A percentile compares a stretch with the other conserved stretches of the same genome.
Conservation (phyloP, 92 coral and sea anemone genomes). For the Parazoanthus atlanticus region DNA sequence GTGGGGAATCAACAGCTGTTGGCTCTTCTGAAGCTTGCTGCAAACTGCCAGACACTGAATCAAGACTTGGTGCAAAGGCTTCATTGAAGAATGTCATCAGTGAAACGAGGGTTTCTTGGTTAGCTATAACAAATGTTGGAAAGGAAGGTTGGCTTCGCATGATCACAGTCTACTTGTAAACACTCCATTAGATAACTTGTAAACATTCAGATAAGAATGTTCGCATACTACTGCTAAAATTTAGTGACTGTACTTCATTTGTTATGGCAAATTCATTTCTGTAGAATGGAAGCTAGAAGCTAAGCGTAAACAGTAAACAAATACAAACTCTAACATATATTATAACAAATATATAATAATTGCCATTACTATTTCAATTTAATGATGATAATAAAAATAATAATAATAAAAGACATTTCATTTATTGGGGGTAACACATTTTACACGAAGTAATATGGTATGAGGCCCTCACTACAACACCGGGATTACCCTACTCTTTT, state of each 20-base stretch:
- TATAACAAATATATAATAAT: too few species aligned
- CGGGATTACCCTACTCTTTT: too few species aligned
- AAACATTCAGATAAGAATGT: not conserved
- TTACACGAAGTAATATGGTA: too few species aligned
- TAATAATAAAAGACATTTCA: too few species aligned
- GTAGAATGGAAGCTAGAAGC: not conserved
- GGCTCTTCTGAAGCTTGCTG: slow-evolving; percentile 60
- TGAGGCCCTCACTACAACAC: too few species aligned
- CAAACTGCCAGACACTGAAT: slow-evolving; percentile 41
- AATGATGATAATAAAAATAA: too few species aligned
- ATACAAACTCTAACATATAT: too few species aligned
- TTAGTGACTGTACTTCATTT: not conserved
- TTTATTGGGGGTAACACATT: too few species aligned
- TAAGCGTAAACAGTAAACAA: not conserved
- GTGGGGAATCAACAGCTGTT: slow-evolving; percentile 3
- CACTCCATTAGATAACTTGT: not conserved
- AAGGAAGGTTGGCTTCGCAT: too few species aligned
- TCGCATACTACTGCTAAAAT: not conserved
- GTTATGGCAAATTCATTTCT: not conserved
- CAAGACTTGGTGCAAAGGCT: slow-evolving; percentile 69
- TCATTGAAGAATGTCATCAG: slow-evolving; percentile 86
- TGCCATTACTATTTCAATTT: too few species aligned
- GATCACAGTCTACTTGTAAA: not conserved
- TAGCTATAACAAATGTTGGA: slow-evolving; percentile 56
- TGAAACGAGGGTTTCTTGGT: slow-evolving; percentile 93